Evolutionary conservation across 2,888 invertebrate species (phyloP).

Genomic region (Parnassius glacialis): DNA sequence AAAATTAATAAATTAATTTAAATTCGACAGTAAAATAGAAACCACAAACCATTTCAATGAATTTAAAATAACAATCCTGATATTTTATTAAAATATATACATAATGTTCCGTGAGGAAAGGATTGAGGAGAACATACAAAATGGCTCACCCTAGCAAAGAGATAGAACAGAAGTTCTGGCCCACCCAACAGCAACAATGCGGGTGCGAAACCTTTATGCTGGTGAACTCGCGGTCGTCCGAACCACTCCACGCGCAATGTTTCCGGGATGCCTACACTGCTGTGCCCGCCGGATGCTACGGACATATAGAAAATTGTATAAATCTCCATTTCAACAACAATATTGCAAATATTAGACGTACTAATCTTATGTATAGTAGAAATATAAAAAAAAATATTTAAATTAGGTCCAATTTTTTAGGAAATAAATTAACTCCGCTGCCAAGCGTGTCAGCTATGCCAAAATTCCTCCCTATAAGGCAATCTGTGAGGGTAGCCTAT

Average conservation of each 20-base stretch:
- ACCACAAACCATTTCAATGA: too few species aligned
- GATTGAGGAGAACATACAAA: not conserved
- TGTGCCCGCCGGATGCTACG: constrained; percentile 34
- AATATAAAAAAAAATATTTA: too few species aligned
- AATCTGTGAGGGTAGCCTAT: too few species aligned
- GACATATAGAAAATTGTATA: not conserved
- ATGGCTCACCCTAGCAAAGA: constrained; percentile 83
- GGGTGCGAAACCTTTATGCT: constrained; percentile 76
- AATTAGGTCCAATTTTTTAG: too few species aligned
- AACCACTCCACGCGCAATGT: constrained; percentile 58
- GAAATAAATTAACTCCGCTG: too few species aligned
- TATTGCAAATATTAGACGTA: too few species aligned
- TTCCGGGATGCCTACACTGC: constrained; percentile 48
- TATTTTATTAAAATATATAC: not conserved
- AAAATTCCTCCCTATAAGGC: too few species aligned
- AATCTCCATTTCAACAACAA: not conserved
- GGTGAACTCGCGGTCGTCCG: constrained; percentile 53
- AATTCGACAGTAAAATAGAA: too few species aligned
- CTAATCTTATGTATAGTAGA: too few species aligned
- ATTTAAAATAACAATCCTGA: too few species aligned
- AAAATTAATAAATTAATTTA: too few species aligned
- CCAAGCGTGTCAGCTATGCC: too few species aligned
- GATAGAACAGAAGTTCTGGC: constrained; percentile 82
- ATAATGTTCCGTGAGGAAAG: not conserved
- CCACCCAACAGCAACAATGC: constrained; percentile 83